Percentiles rank a stretch among this genome's conserved stretches.
Evolutionary conservation across 2,797 vertebrate genomes (phyloP).

Genomic region (Danio albolineatus): DNA sequence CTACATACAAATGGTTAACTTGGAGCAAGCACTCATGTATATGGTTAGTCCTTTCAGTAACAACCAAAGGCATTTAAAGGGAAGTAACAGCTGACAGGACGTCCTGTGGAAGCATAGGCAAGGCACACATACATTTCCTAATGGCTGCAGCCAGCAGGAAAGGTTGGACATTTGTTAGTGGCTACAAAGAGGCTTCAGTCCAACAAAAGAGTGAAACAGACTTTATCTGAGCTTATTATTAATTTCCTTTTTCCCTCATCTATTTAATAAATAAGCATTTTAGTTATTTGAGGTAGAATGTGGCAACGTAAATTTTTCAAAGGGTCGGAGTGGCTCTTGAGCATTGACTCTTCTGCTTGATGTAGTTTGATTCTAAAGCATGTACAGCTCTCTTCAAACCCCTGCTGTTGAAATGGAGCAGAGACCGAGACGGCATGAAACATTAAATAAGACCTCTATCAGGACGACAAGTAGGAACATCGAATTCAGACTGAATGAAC

Average conservation of each 20-base stretch:
- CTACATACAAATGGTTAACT: neutral
- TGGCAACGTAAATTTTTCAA: constrained; percentile 20
- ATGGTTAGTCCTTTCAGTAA: constrained; percentile 1
- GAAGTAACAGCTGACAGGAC: constrained; percentile 65
- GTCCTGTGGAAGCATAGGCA: constrained; percentile 48
- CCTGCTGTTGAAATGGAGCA: constrained; percentile 5
- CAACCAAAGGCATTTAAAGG: constrained; percentile 26
- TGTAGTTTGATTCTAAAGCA: constrained; percentile 26
- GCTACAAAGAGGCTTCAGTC: neutral
- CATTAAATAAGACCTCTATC: constrained; percentile 16
- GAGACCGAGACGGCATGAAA: constrained; percentile 33
- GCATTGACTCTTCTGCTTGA: constrained; percentile 9
- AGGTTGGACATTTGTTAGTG: constrained; percentile 14
- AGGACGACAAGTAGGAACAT: constrained; percentile 1
- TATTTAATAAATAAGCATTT: neutral
- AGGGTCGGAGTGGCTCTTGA: constrained; percentile 8
- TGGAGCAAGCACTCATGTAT: neutral
- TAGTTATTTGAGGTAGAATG: neutral
- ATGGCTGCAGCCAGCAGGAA: constrained; percentile 4
- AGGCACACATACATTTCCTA: constrained; percentile 51
- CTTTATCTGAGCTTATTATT: neutral
- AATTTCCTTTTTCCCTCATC: neutral
- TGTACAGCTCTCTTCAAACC: constrained; percentile 9
- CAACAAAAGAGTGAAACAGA: neutral
- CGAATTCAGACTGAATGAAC: neutral